Base-by-base conservation (phyloP, 1,140 invertebrate genomes). In the Solenopsis invicta region DNA sequence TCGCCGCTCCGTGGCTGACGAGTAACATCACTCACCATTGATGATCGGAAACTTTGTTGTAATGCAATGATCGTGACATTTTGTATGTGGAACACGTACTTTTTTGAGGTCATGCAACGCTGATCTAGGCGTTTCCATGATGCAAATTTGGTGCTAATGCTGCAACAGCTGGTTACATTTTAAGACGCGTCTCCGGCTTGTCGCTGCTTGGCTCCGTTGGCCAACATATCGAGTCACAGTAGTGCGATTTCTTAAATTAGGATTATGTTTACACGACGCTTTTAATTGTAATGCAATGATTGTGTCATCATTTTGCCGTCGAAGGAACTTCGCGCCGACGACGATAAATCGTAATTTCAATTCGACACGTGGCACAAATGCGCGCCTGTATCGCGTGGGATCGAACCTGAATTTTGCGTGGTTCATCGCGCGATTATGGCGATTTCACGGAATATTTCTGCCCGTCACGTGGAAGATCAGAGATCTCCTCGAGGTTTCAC, bases 51-150 rank as follows among this genome's bases (percentile, higher is more conserved):
- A 89, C 62, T 24, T 88, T 67, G 66, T 50, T 67, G 75, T 50
- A 52, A 66, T 45, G 69, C 59, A 78, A 87, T 62, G 56, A 87
- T 89, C 78, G 62, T 87, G 88, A 56, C 88, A 89, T 89, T 89
- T 89, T 64, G 56, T 72, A 66, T 37, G 48, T 64, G 29, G 59
- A 86, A 67, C 69, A 74, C 54, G 37, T 86, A 48, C 66, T 76
- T 75, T 59, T 76, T 59, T 18, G 54, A 76, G 54, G n/a, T 41
- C 67, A 24, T 48, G n/a, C 67, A 77, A 75, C 18, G 71, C 6
- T n/a, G 59, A 37, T 59, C 61, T 71, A 56, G 62, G 29, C 24
- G 66, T 29, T 50, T 75, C 59, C 64, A 21, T 2, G 16, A 71
- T 41, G 72, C 37, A 76, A 71, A 84, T 77, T 41, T 37, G 56